A percentile compares a stretch with the other conserved stretches of the same genome.
Conservation (phyloP, 2,113 vertebrate genomes). For the Oryzias curvinotus region DNA sequence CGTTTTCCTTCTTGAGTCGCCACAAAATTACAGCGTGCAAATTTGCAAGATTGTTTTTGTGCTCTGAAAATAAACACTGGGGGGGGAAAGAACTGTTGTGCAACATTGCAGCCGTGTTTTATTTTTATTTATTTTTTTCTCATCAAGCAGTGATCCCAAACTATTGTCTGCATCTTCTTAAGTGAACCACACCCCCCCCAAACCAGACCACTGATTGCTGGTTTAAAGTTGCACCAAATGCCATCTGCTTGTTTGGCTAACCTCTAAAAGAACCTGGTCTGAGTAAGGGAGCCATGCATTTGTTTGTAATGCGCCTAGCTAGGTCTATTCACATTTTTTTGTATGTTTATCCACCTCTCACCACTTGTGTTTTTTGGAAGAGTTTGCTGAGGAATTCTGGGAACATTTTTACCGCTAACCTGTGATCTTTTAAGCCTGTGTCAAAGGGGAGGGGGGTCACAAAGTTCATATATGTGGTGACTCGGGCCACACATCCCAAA, state of each 20-base stretch:
- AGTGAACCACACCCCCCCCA: constrained; percentile 55
- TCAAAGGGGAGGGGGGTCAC: not conserved
- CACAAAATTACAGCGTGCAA: constrained; percentile 78
- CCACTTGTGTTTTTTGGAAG: constrained; percentile 27
- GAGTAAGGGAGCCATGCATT: constrained; percentile 33
- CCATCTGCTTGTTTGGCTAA: constrained; percentile 68
- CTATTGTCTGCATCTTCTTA: constrained; percentile 67
- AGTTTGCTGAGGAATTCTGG: constrained; percentile 2
- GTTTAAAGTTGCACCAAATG: constrained; percentile 61
- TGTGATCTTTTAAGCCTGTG: constrained; percentile 45
- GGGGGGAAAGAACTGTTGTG: constrained; percentile 40
- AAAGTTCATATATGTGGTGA: constrained; percentile 24
- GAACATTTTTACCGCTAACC: constrained; percentile 36
- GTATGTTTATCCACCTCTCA: constrained; percentile 36
- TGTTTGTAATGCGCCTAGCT: constrained; percentile 57
- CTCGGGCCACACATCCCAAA: constrained; percentile 3
- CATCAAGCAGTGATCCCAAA: constrained; percentile 38
- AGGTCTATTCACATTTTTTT: constrained; percentile 36
- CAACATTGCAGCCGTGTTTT: constrained; percentile 17
- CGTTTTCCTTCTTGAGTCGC: constrained; percentile 61
- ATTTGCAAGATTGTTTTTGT: constrained; percentile 73
- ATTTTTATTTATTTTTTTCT: constrained; percentile 16
- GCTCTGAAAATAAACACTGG: constrained; percentile 71
- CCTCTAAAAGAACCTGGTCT: constrained; percentile 54
- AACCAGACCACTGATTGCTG: constrained; percentile 65